A percentile compares a stretch with the other conserved stretches of the same genome.
Evolutionary conservation across 2,113 vertebrate genomes (phyloP).

Genomic region (Rhabdomys dilectus): DNA sequence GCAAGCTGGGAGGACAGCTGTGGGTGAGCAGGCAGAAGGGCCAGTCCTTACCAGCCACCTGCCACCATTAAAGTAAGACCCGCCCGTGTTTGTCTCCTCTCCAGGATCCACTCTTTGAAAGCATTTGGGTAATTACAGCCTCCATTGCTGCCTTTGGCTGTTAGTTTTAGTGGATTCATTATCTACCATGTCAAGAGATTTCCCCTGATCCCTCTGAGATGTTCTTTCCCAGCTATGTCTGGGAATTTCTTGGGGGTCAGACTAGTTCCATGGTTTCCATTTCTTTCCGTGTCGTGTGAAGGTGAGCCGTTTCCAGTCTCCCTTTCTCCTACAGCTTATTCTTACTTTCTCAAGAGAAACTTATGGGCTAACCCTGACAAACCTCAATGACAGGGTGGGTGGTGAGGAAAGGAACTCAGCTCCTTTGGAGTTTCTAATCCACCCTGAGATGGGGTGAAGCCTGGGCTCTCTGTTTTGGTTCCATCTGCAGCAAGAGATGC

Average conservation of each 20-base stretch:
- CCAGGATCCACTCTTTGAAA: conserved; percentile 28
- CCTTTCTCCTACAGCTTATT: not conserved
- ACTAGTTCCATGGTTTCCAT: not conserved
- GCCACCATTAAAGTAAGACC: not conserved
- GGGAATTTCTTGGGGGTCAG: not conserved
- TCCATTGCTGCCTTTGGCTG: conserved; percentile 44
- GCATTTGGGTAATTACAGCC: conserved; percentile 54
- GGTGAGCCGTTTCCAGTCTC: not conserved
- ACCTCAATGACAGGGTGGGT: not conserved
- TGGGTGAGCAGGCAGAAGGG: not conserved
- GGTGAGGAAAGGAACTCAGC: not conserved
- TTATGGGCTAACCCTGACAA: not conserved
- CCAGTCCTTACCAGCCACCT: not conserved
- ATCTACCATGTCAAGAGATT: conserved; percentile 25
- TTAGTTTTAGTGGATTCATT: conserved; percentile 49
- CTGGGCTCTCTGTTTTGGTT: not conserved
- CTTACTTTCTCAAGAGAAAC: not conserved
- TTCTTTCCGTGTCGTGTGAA: not conserved
- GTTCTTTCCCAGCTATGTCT: not conserved
- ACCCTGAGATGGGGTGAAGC: not conserved
- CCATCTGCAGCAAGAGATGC: not conserved
- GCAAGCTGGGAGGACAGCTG: not conserved
- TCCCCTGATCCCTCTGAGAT: conserved; percentile 10
- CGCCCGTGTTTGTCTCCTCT: not conserved
- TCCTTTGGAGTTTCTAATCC: not conserved